Evolutionary conservation across 2,888 invertebrate genomes (phyloP), one percentile per base, ranked within the genome.

Genomic region (Lasioglossum villosulum): DNA sequence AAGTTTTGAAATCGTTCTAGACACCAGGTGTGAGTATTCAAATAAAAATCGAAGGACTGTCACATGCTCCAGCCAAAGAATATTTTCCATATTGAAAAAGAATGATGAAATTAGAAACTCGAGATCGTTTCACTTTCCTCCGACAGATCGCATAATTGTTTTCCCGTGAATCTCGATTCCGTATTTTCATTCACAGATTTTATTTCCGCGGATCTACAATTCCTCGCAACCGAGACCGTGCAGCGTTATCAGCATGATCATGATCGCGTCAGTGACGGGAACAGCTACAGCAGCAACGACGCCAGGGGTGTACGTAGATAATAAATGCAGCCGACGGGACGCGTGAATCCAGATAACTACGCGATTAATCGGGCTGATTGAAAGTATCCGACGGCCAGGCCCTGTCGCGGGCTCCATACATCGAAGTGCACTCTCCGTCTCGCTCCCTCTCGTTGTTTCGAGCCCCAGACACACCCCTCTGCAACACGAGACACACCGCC

Each of bases 351-450:
- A 84, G 86, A 86, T 87, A 89, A 87, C 86, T 87, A 90, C 87
- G 52, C 90, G 90, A 90, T 90, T 90, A 90, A 89, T 90, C 89
- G 85, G 76, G 75, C 81, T 87, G 90, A 90, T 90, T 80, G 87
- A 85, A 88, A 83, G 85, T 86, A 82, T 90, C 90, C 90, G 90
- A 90, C 90, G 90, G 87, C 39, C 79, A 71, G 77, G 83, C 72
- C 80, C 23, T 52, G 52, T 78, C 78, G 81, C 75, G 42, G 8
- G 16, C 16, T 27, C 16, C 72, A 79, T 87, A 68, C 34, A 77
- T 19, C 63, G 86, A 77, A 80, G 78, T 68, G 78, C 68, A 59
- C 59, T 39, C 27, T 79, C 42, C 37, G 68, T 72, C 63, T 48
- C 68, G 39, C 19, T 75, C 56, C 42, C 73, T 45, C 27, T 16